Evolutionary conservation across 2,888 invertebrate genomes (phyloP), one percentile per base, ranked within the genome.

Genomic region (Phalera bucephala): DNA sequence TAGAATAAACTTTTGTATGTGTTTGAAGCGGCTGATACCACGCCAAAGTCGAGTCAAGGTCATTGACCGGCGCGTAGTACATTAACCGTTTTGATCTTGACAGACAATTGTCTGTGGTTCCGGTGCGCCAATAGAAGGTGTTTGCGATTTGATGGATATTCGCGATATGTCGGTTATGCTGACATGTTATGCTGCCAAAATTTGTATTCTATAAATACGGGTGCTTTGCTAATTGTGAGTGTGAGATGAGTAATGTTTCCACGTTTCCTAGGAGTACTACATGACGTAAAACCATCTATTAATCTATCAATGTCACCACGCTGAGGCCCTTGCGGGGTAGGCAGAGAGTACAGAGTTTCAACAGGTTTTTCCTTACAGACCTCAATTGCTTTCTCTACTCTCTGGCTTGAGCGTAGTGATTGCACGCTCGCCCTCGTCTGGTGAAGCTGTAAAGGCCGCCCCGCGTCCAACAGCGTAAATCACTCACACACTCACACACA

Each of bases 21-120:
- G 31, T 17, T 37, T 26, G 34, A 47, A 40, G 42, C 43, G 45
- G 30, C 73, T 74, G 74, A 66, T 63, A 33, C 49, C 53, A 44
- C 60, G 75, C 75, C 74, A 75, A 69, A 61, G 63, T 54, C 58
- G 47, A 60, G 66, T 64, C 72, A 75, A 75, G 74, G 74, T 58
- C 56, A 64, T 64, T 75, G 74, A 75, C 74, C 75, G 74, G 42
- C 41, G 54, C 33, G 58, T 49, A 52, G 49, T 58, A 45, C 49
- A 55, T 60, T 51, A 64, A 67, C 64, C 52, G 51, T 50, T 55
- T 54, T 69, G 54, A 46, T 69, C 66, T 72, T 70, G 73, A 47
- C 22, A 48, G 57, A 56, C 58, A 61, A 64, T 61, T 54, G 52
- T 36, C 20, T 40, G 9, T 45, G 23, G 25, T 35, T 35, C 26